These are phyloP conservation scores for Nylanderia fulva DNA, from an alignment of 1,140 invertebrate genomes.

Conservation along the genomic window DNA sequence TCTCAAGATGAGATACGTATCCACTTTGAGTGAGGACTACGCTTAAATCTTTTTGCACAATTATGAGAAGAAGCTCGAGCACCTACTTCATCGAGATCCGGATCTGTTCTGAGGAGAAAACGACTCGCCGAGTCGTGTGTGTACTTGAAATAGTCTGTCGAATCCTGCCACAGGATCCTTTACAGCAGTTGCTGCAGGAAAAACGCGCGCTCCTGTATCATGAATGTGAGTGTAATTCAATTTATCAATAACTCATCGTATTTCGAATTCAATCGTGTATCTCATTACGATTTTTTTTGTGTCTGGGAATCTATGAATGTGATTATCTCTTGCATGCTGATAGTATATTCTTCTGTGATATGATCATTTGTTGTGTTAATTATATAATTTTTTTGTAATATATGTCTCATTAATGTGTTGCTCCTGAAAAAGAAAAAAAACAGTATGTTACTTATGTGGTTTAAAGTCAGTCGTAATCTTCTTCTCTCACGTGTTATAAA, in stretches of 20 bases:
- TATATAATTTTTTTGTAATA: neutral
- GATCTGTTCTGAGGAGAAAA: neutral
- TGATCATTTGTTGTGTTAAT: neutral
- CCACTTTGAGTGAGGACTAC: neutral
- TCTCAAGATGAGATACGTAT: neutral
- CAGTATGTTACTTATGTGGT: neutral
- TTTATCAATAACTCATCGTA: neutral
- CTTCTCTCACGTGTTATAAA: slow-evolving; percentile 69
- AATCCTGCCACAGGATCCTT: slow-evolving; percentile 2
- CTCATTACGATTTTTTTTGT: neutral
- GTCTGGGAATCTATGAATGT: neutral
- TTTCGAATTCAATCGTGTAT: slow-evolving; percentile 9
- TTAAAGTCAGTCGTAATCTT: neutral
- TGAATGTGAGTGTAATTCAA: slow-evolving; percentile 44
- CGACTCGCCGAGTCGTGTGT: slow-evolving; percentile 1
- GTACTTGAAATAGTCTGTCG: neutral
- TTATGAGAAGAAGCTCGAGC: slow-evolving; percentile 10
- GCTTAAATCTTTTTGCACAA: neutral
- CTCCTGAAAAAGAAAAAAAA: neutral
- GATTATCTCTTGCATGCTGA: neutral
- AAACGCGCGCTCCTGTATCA: slow-evolving; percentile 40
- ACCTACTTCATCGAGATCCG: neutral
- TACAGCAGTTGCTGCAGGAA: neutral
- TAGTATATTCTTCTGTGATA: neutral
- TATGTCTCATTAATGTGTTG: neutral